Conservation (phyloP, 2,797 vertebrate species). For the Pempheris klunzingeri region DNA sequence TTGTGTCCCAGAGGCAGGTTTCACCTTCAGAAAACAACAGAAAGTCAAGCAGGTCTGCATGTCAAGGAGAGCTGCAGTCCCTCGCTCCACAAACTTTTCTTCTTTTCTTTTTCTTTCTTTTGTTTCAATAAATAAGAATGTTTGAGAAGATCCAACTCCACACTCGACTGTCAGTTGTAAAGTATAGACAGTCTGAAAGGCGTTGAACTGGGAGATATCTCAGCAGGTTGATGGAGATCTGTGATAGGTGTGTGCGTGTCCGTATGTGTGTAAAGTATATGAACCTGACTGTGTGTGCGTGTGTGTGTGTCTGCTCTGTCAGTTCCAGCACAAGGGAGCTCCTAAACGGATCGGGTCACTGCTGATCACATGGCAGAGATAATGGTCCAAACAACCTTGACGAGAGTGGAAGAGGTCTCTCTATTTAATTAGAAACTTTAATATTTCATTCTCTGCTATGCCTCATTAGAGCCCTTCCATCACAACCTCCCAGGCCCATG, state of each 20-base stretch:
- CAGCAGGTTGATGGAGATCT: constrained; percentile 54
- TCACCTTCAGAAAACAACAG: constrained; percentile 90
- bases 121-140: constrained; percentile 65
- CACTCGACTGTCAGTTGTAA: constrained; percentile 43
- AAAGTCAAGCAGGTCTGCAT: constrained; percentile 88
- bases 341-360: constrained; percentile 81
- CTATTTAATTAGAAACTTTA: constrained; percentile 89
- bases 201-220: constrained; percentile 43
- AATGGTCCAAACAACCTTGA: constrained; percentile 89
- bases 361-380: constrained; percentile 84
- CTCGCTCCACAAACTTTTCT: constrained; percentile 79
- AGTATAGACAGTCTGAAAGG: constrained; percentile 34
- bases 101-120: constrained; percentile 41
- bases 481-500: constrained; percentile 71
- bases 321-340: constrained; percentile 72
- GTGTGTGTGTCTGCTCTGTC: constrained; percentile 37
- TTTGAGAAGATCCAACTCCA: constrained; percentile 27
- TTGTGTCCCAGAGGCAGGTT: constrained; percentile 87
- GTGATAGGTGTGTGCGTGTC: constrained; percentile 33
- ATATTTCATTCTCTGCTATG: constrained; percentile 87
- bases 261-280: constrained; percentile 13
- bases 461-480: constrained; percentile 86
- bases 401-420: constrained; percentile 83
- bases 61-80: constrained; percentile 83
- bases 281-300: constrained; percentile 10